These are phyloP conservation scores for human DNA, from an alignment of 2,113 vertebrate species.

Conservation along the genomic window GRCh38 chr1:17769001-17769500, in stretches of 20 bases:
- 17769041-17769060: neutral
- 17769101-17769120: neutral
- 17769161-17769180: neutral
- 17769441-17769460: neutral
- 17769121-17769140: fast-evolving
- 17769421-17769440: slow-evolving; percentile 18
- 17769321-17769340: neutral
- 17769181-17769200: neutral
- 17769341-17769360: neutral
- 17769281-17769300: fast-evolving
- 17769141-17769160: neutral
- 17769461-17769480: neutral
- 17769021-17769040: neutral
- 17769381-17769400: slow-evolving; percentile 67
- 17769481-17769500: neutral
- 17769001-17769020: fast-evolving
- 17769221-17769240: neutral
- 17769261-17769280: neutral
- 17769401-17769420: slow-evolving; percentile 65
- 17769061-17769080: neutral
- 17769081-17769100: neutral
- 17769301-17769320: slow-evolving; percentile 6
- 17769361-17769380: slow-evolving; percentile 45
- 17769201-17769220: neutral
- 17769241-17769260: fast-evolving